Evolutionary conservation across 2,797 vertebrate species (phyloP), one percentile per base, ranked within the genome.

Genomic region (Artibeus lituratus): DNA sequence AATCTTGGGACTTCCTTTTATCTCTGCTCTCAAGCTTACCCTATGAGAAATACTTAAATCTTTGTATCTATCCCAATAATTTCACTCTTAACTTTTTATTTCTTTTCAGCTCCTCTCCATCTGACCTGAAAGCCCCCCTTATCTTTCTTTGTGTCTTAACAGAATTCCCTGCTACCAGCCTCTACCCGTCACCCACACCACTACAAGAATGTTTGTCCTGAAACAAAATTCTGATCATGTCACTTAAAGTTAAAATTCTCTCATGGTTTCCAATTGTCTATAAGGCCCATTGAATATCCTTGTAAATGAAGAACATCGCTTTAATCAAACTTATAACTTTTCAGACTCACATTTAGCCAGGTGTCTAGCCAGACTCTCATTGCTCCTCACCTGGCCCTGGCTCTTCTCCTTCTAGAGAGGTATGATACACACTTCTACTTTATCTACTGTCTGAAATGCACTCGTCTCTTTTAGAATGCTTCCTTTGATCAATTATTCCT

Each of bases 161-260:
- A 86, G 37, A 91, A 59, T 86, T 44, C 44, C 42, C 24, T 37
- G 1, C 59, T 87, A n/a, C 42, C 26, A 70, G 37, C 10, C n/a
- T 51, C 37, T 15, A 87, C 49, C 8, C 29, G 37, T 42, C 70
- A 72, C 88, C 73, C 19, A 44, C 1, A 77, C 4, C 55, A 14
- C 51, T 73, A 10, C 1, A 49, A 10, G 10, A 84, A 21, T 35
- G 37, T 26, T 80, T 73, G 78, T 85, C 14, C 57, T 47, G 5
- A 94, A 90, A 88, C 19, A 92, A 84, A 94, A 94, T 65, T 88
- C 37, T 93, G 32, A 87, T 32, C 73, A 35, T 88, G 12, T 76
- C 55, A 76, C 2, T 76, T 51, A 88, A 57, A 67, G 39, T 42
- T 65, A 72, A 84, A 91, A 86, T 24, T 87, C 39, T 81, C 70